These are phyloP conservation scores for Oryzias dopingdopingensis DNA, from an alignment of 2,797 vertebrate genomes.

Conservation along the genomic window DNA sequence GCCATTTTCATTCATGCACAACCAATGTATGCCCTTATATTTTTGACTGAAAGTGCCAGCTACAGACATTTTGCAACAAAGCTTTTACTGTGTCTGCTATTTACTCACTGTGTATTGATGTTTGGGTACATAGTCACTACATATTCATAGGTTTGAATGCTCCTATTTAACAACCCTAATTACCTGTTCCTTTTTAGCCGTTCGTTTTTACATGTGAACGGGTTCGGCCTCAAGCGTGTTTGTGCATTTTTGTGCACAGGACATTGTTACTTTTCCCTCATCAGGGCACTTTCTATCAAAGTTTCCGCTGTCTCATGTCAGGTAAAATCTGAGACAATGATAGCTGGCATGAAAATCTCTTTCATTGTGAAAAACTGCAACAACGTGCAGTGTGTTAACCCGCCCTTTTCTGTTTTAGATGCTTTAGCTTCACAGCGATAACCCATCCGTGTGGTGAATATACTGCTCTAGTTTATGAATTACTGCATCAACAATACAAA, in stretches of 20 bases:
- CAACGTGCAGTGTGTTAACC: conserved; percentile 41
- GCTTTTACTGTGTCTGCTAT: conserved; percentile 58
- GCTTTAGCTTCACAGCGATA: conserved; percentile 60
- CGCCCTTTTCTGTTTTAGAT: conserved; percentile 49
- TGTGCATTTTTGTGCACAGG: conserved; percentile 38
- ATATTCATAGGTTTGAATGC: conserved; percentile 65
- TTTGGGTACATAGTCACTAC: conserved; percentile 66
- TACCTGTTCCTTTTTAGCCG: conserved; percentile 24
- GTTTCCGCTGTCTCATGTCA: conserved; percentile 40
- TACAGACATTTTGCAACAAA: conserved; percentile 52
- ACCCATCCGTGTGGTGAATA: conserved; percentile 58
- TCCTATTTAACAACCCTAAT: conserved; percentile 43
- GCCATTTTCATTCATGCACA: conserved; percentile 59
- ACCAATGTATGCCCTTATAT: conserved; percentile 56
- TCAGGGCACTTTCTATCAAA: conserved; percentile 45
- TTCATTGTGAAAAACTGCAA: conserved; percentile 60
- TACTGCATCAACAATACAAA: conserved; percentile 61
- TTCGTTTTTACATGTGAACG: conserved; percentile 27
- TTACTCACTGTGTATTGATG: conserved; percentile 63
- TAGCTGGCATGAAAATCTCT: conserved; percentile 38
- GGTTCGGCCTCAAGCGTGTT: conserved; percentile 19
- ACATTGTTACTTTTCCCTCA: conserved; percentile 25
- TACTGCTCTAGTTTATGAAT: conserved; percentile 61
- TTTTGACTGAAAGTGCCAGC: conserved; percentile 68
- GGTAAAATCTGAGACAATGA: conserved; percentile 25